Evolutionary conservation across 2,797 vertebrate genomes (phyloP).

Genomic region (Anguilla pacifica): DNA sequence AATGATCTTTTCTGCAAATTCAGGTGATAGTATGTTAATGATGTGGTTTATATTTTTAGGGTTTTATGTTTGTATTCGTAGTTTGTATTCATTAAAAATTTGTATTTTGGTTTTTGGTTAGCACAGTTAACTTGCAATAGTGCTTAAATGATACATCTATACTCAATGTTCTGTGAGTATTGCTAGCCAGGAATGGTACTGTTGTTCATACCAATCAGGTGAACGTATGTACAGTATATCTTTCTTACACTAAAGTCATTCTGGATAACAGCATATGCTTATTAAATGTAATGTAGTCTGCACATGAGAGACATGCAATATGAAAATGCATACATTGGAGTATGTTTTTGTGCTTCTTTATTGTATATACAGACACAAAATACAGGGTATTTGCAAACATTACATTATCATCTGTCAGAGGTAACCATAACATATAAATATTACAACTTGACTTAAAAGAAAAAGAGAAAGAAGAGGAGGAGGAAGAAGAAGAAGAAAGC

Average conservation of each 20-base stretch:
- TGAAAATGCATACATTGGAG: neutral
- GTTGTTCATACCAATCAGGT: neutral
- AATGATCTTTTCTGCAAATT: too few species aligned
- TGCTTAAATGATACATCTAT: too few species aligned
- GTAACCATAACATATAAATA: constrained; percentile 41
- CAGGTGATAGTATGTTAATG: too few species aligned
- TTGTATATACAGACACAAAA: constrained; percentile 39
- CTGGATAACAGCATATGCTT: neutral
- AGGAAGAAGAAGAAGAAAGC: constrained; percentile 48
- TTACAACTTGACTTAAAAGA: constrained; percentile 27
- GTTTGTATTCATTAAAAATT: too few species aligned
- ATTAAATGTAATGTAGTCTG: neutral
- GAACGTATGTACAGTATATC: neutral
- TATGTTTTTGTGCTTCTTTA: constrained; percentile 37
- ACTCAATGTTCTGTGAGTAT: too few species aligned
- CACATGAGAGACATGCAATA: neutral
- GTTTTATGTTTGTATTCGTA: too few species aligned
- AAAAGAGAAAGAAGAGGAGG: constrained; percentile 49
- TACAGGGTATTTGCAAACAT: constrained; percentile 44
- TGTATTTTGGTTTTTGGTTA: too few species aligned
- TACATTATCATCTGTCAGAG: constrained; percentile 40
- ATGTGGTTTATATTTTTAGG: too few species aligned
- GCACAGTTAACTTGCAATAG: too few species aligned
- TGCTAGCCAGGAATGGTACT: too few species aligned
- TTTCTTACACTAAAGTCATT: neutral